Conservation (phyloP, 1,140 invertebrate genomes). For the Apis laboriosa region DNA sequence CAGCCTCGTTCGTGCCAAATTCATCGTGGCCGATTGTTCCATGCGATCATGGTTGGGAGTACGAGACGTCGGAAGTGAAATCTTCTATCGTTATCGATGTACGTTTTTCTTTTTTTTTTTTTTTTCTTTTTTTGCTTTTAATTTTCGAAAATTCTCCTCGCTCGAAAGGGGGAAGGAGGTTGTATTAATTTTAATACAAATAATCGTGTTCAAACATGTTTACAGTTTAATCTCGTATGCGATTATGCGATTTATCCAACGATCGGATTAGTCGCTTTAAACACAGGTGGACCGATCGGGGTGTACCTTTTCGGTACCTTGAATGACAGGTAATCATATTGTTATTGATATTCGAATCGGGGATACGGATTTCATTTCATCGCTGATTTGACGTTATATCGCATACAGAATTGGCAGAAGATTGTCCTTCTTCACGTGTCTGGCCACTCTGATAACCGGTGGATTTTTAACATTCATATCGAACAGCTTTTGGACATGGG, state of each 20-base stretch:
- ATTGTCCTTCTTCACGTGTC: slow-evolving; percentile 90
- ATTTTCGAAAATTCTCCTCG: neutral
- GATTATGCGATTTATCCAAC: slow-evolving; percentile 92
- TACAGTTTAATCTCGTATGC: slow-evolving; percentile 93
- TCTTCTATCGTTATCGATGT: slow-evolving; percentile 93
- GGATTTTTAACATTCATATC: slow-evolving; percentile 89
- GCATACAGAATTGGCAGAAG: slow-evolving; percentile 87
- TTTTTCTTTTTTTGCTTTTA: rapidly evolving
- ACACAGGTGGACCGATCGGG: slow-evolving; percentile 91
- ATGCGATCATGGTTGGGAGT: slow-evolving; percentile 91
- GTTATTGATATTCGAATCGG: neutral
- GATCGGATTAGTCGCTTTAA: slow-evolving; percentile 90
- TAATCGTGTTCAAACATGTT: slow-evolving; percentile 46
- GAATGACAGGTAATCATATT: slow-evolving; percentile 86
- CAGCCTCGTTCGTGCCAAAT: slow-evolving; percentile 78
- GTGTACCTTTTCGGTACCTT: slow-evolving; percentile 92
- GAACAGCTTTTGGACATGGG: slow-evolving; percentile 91
- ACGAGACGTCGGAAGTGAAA: slow-evolving; percentile 84
- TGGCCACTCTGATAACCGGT: slow-evolving; percentile 89
- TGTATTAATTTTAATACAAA: no score
- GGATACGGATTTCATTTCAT: neutral
- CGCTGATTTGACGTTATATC: slow-evolving; percentile 1
- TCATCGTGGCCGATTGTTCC: slow-evolving; percentile 84
- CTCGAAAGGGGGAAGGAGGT: neutral
- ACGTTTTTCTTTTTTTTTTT: slow-evolving; percentile 73